Percentiles rank a stretch among this genome's conserved stretches.
phyloP scores from a whole-genome alignment of 2,797 vertebrate genomes.

The Podarcis lilfordi region DNA sequence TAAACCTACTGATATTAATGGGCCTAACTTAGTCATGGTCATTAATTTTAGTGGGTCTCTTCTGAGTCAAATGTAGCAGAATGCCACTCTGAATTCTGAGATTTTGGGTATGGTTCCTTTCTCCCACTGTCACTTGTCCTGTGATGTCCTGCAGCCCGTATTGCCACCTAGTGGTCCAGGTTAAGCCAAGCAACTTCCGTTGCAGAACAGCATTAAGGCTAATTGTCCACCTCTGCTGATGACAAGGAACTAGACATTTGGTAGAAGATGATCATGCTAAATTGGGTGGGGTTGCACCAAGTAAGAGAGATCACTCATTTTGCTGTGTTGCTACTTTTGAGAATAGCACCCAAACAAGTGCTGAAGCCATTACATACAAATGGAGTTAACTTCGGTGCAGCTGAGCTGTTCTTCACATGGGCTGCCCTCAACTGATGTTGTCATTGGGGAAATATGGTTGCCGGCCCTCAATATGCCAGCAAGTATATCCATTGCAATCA shows the following conservation, averaged over 20 bases:
- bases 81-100: not conserved
- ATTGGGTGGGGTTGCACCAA: not conserved
- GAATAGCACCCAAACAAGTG: not conserved
- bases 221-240: not conserved
- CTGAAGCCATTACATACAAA: not conserved
- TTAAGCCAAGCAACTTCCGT: not conserved
- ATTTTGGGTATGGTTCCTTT: not conserved
- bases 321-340: not conserved
- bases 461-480: not conserved
- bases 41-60: too few species aligned
- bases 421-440: not conserved
- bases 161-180: conserved; percentile 42
- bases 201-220: not conserved
- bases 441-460: not conserved
- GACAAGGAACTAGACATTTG: not conserved
- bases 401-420: not conserved
- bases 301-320: not conserved
- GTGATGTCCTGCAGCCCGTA: not conserved
- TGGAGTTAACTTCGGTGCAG: not conserved
- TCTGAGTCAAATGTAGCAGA: too few species aligned
- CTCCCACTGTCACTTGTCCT: not conserved
- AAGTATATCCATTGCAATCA: too few species aligned
- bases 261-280: not conserved
- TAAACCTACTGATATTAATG: too few species aligned
- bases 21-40: too few species aligned